Evolutionary conservation across 1,140 invertebrate species (phyloP).

Genomic region (Drosophila saltans): DNA sequence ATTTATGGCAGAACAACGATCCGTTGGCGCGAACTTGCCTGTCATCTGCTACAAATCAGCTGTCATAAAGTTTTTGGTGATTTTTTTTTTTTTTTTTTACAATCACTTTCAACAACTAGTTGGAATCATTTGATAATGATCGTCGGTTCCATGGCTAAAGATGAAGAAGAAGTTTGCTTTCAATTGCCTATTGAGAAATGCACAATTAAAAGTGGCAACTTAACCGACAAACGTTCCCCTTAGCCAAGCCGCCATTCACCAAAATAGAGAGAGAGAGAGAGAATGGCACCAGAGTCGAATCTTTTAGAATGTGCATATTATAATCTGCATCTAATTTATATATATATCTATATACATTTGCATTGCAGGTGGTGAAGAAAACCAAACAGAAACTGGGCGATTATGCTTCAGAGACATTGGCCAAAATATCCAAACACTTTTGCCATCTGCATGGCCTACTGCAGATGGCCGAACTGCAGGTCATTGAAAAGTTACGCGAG

Average conservation of each 20-base stretch:
- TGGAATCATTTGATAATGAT: slow-evolving; percentile 63
- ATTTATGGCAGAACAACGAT: slow-evolving; percentile 75
- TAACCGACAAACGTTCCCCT: slow-evolving; percentile 27
- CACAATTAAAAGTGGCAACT: slow-evolving; percentile 63
- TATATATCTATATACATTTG: slow-evolving; percentile 1
- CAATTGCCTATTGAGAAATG: slow-evolving; percentile 58
- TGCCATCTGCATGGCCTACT: slow-evolving; percentile 64
- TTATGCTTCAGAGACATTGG: slow-evolving; percentile 58
- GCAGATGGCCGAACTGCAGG: slow-evolving; percentile 61
- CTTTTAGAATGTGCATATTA: slow-evolving; percentile 63
- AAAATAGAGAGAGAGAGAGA: slow-evolving; percentile 1
- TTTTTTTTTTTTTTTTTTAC: slow-evolving; percentile 46
- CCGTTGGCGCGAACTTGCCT: slow-evolving; percentile 74
- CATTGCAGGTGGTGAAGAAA: slow-evolving; percentile 59
- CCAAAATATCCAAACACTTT: slow-evolving; percentile 53
- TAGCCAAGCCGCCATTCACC: slow-evolving; percentile 33
- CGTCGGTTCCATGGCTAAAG: slow-evolving; percentile 41
- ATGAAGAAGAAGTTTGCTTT: slow-evolving; percentile 36
- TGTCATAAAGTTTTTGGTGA: slow-evolving; percentile 66
- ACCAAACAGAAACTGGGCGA: slow-evolving; percentile 46
- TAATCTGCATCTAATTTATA: slow-evolving; percentile 21
- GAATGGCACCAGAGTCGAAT: slow-evolving; percentile 10
- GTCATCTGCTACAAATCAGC: slow-evolving; percentile 81
- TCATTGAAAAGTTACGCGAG: slow-evolving; percentile 58
- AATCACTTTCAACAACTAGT: slow-evolving; percentile 60